Evolutionary conservation across 2,113 vertebrate genomes (phyloP).

Genomic region (Quiscalus mexicanus): DNA sequence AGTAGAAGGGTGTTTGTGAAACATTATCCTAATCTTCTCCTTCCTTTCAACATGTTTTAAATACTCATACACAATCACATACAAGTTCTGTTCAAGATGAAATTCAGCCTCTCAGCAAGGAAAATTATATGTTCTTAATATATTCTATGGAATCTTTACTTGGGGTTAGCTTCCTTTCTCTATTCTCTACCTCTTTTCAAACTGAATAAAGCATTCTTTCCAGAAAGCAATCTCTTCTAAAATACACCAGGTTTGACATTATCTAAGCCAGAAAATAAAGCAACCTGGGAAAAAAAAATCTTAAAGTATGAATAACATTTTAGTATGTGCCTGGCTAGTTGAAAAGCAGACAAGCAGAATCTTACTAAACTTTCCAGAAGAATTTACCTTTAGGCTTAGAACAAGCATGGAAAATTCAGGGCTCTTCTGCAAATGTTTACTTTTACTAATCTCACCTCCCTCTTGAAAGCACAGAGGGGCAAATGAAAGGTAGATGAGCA

Average conservation of each 20-base stretch:
- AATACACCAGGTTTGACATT: neutral
- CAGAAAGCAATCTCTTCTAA: neutral
- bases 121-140: neutral
- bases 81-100: neutral
- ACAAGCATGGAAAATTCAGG: neutral
- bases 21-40: neutral
- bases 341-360: neutral
- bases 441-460: neutral
- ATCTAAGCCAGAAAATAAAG: neutral
- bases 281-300: neutral
- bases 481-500: neutral
- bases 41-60: neutral
- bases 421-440: neutral
- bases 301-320: neutral
- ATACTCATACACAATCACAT: neutral
- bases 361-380: slow-evolving; percentile 4
- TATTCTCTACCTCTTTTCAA: neutral
- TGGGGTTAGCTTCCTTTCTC: neutral
- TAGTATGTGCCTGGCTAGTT: neutral
- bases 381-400: slow-evolving; percentile 7
- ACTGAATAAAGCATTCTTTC: neutral
- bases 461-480: neutral
- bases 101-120: neutral
- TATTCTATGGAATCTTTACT: neutral
- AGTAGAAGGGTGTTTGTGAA: neutral